Conservation (phyloP, 2,797 vertebrate species). For the Sparidentex hasta region DNA sequence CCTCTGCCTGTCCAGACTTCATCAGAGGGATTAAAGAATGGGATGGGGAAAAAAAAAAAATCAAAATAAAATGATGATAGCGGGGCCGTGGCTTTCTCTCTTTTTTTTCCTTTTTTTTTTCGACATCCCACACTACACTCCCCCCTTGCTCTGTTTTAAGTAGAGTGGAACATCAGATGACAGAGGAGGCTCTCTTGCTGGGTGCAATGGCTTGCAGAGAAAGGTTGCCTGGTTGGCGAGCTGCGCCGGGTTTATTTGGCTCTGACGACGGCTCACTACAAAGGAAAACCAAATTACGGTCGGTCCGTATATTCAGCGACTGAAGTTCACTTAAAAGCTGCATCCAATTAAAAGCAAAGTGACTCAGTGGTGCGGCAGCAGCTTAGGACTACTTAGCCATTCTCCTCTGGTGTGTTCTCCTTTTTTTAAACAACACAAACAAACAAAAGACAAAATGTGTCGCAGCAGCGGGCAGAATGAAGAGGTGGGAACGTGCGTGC, state of each 20-base stretch:
- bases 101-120: slow-evolving; percentile 63
- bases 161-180: slow-evolving; percentile 86
- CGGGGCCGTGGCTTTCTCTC: slow-evolving; percentile 75
- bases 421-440: slow-evolving; percentile 64
- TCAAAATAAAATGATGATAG: slow-evolving; percentile 94
- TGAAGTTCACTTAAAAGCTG: slow-evolving; percentile 74
- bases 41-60: slow-evolving; percentile 90
- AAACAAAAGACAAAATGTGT: slow-evolving; percentile 72
- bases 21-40: slow-evolving; percentile 99
- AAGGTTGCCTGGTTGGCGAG: slow-evolving; percentile 72
- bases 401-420: slow-evolving; percentile 60
- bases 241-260: slow-evolving; percentile 72
- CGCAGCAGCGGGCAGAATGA: slow-evolving; percentile 59
- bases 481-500: slow-evolving; percentile 55
- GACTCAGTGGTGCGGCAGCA: slow-evolving; percentile 65
- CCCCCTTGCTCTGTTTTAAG: slow-evolving; percentile 80
- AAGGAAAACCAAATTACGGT: slow-evolving; percentile 80
- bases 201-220: slow-evolving; percentile 69
- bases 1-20: slow-evolving; percentile 99
- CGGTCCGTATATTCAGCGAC: slow-evolving; percentile 50
- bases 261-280: slow-evolving; percentile 79
- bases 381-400: slow-evolving; percentile 71
- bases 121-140: slow-evolving; percentile 36
- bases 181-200: slow-evolving; percentile 87
- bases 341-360: slow-evolving; percentile 78